Evolutionary conservation across 1,140 invertebrate genomes (phyloP).

Genomic region (Mylabris phalerata): DNA sequence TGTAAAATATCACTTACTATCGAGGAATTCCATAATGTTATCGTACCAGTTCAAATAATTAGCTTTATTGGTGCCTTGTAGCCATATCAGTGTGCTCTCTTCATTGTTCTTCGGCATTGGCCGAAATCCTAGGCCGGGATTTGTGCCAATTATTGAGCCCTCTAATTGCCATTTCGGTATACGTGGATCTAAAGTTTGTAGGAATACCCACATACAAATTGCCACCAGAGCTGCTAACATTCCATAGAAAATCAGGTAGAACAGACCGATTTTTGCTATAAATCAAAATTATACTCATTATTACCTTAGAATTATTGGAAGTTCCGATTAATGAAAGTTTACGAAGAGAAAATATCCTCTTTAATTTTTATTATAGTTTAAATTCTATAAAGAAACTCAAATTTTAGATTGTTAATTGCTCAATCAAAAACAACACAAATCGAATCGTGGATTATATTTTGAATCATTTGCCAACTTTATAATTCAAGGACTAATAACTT

Average conservation of each 20-base stretch:
- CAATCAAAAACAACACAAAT: too few relatives aligned
- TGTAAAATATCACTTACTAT: constrained; percentile 48
- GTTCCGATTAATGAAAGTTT: too few relatives aligned
- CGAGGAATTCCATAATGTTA: constrained; percentile 64
- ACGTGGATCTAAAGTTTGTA: constrained; percentile 80
- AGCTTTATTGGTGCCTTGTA: constrained; percentile 69
- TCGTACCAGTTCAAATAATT: constrained; percentile 74
- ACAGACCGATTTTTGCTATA: constrained; percentile 81
- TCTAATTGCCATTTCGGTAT: constrained; percentile 79
- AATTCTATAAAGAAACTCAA: too few relatives aligned
- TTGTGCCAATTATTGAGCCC: constrained; percentile 80
- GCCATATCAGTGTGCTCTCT: constrained; percentile 91
- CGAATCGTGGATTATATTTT: too few relatives aligned
- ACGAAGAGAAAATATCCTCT: too few relatives aligned
- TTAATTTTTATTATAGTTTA: too few relatives aligned
- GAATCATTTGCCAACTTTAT: too few relatives aligned
- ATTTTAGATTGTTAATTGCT: too few relatives aligned
- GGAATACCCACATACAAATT: constrained; percentile 86
- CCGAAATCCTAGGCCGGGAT: constrained; percentile 89
- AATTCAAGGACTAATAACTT: too few relatives aligned
- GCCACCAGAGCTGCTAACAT: constrained; percentile 80
- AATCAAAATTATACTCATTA: constrained; percentile 25
- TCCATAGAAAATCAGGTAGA: constrained; percentile 87
- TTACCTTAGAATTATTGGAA: too few relatives aligned
- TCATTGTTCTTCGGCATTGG: constrained; percentile 87